phyloP scores from a whole-genome alignment of 1,140 invertebrate species.

The Drosophila ironensis region DNA sequence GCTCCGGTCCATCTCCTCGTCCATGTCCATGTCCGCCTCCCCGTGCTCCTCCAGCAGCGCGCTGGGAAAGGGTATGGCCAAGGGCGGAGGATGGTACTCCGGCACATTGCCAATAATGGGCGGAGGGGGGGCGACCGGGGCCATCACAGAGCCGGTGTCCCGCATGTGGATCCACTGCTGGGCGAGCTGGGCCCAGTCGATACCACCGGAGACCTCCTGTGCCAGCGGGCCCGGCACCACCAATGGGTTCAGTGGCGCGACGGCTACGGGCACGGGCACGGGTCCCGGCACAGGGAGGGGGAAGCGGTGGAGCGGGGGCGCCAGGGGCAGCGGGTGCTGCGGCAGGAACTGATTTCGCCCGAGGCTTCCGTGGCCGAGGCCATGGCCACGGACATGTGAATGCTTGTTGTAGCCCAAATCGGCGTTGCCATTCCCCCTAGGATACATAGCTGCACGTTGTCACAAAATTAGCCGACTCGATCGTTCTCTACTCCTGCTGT shows the following conservation, averaged over 20 bases:
- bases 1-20: slow-evolving; percentile 84
- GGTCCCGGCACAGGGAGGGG: too few species aligned
- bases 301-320: slow-evolving; percentile 28
- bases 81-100: slow-evolving; percentile 36
- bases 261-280: too few species aligned
- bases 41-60: slow-evolving; percentile 84
- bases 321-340: slow-evolving; percentile 41
- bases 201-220: slow-evolving; percentile 83
- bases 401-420: slow-evolving; percentile 80
- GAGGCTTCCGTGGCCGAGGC: slow-evolving; percentile 45
- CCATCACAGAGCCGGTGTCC: slow-evolving; percentile 84
- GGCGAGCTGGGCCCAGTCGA: slow-evolving; percentile 97
- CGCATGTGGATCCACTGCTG: slow-evolving; percentile 99
- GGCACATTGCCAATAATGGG: slow-evolving; percentile 55
- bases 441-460: slow-evolving; percentile 60
- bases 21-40: slow-evolving; percentile 93
- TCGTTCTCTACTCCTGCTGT: too few species aligned
- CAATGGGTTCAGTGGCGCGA: slow-evolving; percentile 83
- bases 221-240: slow-evolving; percentile 76
- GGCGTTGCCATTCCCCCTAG: slow-evolving; percentile 58
- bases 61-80: slow-evolving; percentile 7
- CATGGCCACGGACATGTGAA: not conserved
- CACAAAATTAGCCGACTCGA: too few species aligned
- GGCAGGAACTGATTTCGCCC: slow-evolving; percentile 82
- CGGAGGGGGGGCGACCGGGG: slow-evolving; percentile 56